These are phyloP conservation scores for Halyomorpha halys DNA, from an alignment of 1,140 invertebrate species.

Conservation along the genomic window DNA sequence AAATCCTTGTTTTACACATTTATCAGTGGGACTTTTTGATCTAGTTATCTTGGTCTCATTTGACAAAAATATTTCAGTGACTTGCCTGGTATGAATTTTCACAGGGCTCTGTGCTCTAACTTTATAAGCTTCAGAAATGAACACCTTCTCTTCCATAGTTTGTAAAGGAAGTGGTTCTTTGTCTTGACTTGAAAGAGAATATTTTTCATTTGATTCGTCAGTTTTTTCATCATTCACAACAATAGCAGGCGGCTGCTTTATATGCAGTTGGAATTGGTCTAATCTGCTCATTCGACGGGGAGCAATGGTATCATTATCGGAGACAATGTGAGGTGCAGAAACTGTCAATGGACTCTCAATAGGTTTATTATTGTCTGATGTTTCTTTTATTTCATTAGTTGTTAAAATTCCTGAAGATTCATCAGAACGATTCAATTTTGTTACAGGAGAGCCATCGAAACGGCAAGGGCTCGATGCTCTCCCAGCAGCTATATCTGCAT, in stretches of 20 bases:
- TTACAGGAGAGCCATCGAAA: slow-evolving; percentile 11
- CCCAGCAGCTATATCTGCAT: slow-evolving; percentile 45
- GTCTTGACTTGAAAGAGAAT: not conserved
- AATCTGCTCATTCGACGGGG: not conserved
- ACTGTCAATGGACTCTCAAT: no score
- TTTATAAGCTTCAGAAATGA: no score
- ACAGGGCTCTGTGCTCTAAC: no score
- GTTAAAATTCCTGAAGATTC: no score
- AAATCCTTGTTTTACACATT: no score
- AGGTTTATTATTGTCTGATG: no score
- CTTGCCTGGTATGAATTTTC: no score
- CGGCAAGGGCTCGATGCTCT: slow-evolving; percentile 35
- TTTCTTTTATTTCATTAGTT: no score
- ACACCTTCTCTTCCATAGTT: not conserved
- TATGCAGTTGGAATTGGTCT: not conserved
- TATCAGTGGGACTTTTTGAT: slow-evolving; percentile 17
- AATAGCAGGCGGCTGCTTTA: not conserved
- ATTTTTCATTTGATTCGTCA: not conserved
- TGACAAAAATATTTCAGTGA: no score
- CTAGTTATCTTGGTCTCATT: not conserved
- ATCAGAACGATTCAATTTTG: slow-evolving; percentile 13
- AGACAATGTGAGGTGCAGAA: no score
- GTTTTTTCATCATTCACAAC: not conserved
- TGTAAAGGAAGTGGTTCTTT: not conserved
- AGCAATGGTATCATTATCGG: no score